Evolutionary conservation across 2,113 vertebrate genomes (phyloP).

Genomic region (Gopherus evgoodei): DNA sequence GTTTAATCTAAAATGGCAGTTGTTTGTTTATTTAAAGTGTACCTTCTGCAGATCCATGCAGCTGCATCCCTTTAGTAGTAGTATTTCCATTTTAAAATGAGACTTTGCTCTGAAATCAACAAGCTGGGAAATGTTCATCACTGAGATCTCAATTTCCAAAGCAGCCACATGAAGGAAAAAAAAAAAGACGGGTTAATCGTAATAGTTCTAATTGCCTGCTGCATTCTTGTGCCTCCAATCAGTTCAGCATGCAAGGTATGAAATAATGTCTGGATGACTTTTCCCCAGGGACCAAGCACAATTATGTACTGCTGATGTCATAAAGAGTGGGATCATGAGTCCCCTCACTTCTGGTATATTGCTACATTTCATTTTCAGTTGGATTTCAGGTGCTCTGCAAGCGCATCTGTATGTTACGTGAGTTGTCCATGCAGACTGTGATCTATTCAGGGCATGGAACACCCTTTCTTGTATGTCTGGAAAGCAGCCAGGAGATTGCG

Average conservation of each 20-base stretch:
- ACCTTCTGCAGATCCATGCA: neutral
- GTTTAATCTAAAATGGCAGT: neutral
- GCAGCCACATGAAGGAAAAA: too few species aligned
- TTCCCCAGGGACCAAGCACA: neutral
- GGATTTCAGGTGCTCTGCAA: neutral
- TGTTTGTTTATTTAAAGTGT: neutral
- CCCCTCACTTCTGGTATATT: neutral
- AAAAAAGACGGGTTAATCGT: too few species aligned
- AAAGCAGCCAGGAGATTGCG: neutral
- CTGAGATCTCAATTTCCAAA: neutral
- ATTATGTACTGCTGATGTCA: neutral
- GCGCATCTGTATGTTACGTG: neutral
- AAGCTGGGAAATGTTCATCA: neutral
- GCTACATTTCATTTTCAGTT: neutral
- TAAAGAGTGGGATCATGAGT: neutral
- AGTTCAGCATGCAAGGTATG: too few species aligned
- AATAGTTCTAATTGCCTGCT: neutral
- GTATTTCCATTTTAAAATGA: neutral
- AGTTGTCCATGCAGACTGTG: neutral
- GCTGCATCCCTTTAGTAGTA: neutral
- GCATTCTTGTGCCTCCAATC: neutral
- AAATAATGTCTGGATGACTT: neutral
- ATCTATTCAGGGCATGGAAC: neutral
- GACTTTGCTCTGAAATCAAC: neutral
- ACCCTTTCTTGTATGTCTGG: neutral